Conservation (phyloP, 2,888 invertebrate genomes). For the Smittia sp. region DNA sequence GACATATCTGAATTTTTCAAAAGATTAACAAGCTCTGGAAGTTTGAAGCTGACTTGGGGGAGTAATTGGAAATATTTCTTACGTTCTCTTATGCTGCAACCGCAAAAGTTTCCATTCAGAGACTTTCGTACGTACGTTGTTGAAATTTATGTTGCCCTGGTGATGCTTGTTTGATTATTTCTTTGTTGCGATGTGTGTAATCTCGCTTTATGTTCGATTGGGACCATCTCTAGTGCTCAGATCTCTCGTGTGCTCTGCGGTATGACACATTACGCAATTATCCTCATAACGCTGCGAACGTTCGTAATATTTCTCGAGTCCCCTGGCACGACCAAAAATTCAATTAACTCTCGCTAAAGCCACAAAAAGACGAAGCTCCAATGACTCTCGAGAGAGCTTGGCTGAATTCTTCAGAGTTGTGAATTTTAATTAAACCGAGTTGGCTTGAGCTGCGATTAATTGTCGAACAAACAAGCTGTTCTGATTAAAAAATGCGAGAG, state of each 20-base stretch:
- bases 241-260: slow-evolving; percentile 9
- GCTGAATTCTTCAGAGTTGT: no score
- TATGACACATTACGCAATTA: slow-evolving; percentile 21
- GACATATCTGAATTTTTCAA: no score
- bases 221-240: neutral
- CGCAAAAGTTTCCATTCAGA: no score
- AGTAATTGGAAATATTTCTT: no score
- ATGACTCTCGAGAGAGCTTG: neutral
- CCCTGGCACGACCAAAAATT: slow-evolving; percentile 11
- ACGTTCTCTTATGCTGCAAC: no score
- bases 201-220: slow-evolving; percentile 21
- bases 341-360: slow-evolving; percentile 1
- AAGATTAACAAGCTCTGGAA: no score
- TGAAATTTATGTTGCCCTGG: slow-evolving; percentile 20
- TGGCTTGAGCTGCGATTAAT: neutral
- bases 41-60: no score
- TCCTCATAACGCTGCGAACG: slow-evolving; percentile 5
- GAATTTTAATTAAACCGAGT: slow-evolving; percentile 1
- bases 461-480: neutral
- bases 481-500: no score
- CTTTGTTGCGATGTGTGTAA: slow-evolving; percentile 23
- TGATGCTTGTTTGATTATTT: slow-evolving; percentile 23
- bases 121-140: neutral
- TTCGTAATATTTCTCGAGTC: neutral
- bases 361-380: neutral